Evolutionary conservation across 2,113 vertebrate species (phyloP).

Genomic region (Heteronetta atricapilla): DNA sequence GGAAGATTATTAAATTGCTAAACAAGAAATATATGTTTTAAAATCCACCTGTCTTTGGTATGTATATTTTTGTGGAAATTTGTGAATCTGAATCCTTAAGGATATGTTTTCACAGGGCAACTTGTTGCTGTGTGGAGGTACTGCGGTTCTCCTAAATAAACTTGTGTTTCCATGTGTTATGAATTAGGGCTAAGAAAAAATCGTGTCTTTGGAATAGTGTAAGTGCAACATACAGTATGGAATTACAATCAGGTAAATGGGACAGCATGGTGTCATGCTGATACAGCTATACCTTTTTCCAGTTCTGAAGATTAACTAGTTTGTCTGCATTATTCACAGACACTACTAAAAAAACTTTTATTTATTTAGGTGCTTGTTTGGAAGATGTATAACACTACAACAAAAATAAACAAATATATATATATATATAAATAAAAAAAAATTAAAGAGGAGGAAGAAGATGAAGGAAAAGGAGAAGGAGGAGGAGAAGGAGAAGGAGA

Average conservation of each 20-base stretch:
- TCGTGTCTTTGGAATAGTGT: background rate
- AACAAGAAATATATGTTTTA: background rate
- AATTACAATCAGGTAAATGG: background rate
- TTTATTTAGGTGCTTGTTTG: background rate
- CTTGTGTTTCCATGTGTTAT: background rate
- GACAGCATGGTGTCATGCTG: background rate
- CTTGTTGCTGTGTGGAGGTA: background rate
- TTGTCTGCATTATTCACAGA: background rate
- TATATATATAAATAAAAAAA: no score
- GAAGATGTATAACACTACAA: background rate
- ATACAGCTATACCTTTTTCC: background rate
- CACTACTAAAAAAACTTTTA: background rate
- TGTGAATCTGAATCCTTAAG: background rate
- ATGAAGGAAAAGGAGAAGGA: no score
- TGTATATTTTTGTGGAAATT: background rate
- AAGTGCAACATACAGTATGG: background rate
- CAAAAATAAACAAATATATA: background rate
- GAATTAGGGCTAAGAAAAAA: background rate
- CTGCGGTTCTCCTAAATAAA: background rate
- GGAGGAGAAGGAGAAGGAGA: no score
- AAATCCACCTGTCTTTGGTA: background rate
- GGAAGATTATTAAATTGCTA: background rate
- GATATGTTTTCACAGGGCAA: background rate
- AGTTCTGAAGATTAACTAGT: background rate
- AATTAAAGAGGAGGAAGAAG: no score